phyloP scores from a whole-genome alignment of 2,113 vertebrate genomes.

The Scolopax mira region DNA sequence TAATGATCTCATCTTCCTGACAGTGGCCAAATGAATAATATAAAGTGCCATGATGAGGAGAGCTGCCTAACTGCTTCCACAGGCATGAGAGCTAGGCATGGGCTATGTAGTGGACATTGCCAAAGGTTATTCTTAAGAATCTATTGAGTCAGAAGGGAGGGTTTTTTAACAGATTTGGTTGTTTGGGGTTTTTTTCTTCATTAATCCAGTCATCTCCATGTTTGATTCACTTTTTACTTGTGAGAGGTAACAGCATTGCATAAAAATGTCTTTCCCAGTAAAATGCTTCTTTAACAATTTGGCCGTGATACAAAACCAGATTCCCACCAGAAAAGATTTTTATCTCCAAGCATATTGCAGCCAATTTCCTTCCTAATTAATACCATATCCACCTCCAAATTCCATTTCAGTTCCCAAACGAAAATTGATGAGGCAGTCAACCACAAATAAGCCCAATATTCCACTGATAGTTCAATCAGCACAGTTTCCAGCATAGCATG shows the following conservation, averaged over 20 bases:
- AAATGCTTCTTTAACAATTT: slow-evolving; percentile 68
- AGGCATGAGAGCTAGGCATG: background rate
- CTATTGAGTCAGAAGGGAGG: background rate
- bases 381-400: slow-evolving; percentile 63
- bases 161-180: background rate
- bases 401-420: slow-evolving; percentile 62
- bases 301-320: slow-evolving; percentile 58
- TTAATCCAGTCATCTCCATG: slow-evolving; percentile 36
- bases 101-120: background rate
- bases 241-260: slow-evolving; percentile 32
- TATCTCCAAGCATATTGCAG: slow-evolving; percentile 64
- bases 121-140: slow-evolving; percentile 24
- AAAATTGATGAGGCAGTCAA: slow-evolving; percentile 71
- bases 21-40: background rate
- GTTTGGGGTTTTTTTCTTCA: background rate
- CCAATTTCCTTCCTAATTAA: slow-evolving; percentile 74
- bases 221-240: slow-evolving; percentile 55
- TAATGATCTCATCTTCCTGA: background rate
- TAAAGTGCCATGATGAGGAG: background rate
- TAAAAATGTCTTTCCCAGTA: slow-evolving; percentile 62
- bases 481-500: background rate
- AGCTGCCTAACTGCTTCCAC: background rate
- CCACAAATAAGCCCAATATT: slow-evolving; percentile 37
- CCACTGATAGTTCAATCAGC: slow-evolving; percentile 22
- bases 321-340: slow-evolving; percentile 64